Base-by-base conservation (phyloP, 37 sponge, comb jelly and placozoan genomes). In the Ianthella basta region DNA sequence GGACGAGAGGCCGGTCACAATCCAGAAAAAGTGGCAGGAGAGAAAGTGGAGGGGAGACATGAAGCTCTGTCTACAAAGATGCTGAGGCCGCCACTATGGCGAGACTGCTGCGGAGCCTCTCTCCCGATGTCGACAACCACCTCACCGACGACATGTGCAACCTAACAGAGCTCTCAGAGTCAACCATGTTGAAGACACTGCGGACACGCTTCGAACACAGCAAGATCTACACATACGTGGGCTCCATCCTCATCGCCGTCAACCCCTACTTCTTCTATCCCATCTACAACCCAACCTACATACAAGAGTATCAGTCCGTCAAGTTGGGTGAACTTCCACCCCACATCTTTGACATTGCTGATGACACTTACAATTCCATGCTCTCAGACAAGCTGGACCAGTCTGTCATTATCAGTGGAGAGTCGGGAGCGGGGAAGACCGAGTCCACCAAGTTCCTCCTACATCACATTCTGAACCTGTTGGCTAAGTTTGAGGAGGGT, bases 341-440 rank as follows among this genome's bases (percentile, higher is more conserved):
- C 16, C 97, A 97, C 92, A 92, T 97, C 15, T 97, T 94, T 80
- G 97, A 94, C 20, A 87, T 94, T 21, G 97, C 97, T 29, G 94
- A 94, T 65, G 90, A 65, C 21, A 82, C 97, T 12, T 97, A 94
- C 72, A 66, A 87, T 72, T 86, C 86, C 41, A 91, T 97, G 97
- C 65, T 97, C 37, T 77, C 68, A 10, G 87, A 94, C 40, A 55
- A 86, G 16, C 16, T 64, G 56, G 89, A 97, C 82, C 94, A 97
- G 85, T 82, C 95, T 27, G 89, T 97, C 15, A 88, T 97, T 19
- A 93, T 97, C 67, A 94, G 97, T 37, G 97, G 97, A 10, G 97
- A 97, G 91, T 94, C 95, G 73, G 97, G 97, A 16, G 89, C 95
- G 56, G 97, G 97, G 35, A 97, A 97, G 85, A 94, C 97, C 0